phyloP scores from a whole-genome alignment of 2,113 vertebrate species.

The Eublepharis macularius region DNA sequence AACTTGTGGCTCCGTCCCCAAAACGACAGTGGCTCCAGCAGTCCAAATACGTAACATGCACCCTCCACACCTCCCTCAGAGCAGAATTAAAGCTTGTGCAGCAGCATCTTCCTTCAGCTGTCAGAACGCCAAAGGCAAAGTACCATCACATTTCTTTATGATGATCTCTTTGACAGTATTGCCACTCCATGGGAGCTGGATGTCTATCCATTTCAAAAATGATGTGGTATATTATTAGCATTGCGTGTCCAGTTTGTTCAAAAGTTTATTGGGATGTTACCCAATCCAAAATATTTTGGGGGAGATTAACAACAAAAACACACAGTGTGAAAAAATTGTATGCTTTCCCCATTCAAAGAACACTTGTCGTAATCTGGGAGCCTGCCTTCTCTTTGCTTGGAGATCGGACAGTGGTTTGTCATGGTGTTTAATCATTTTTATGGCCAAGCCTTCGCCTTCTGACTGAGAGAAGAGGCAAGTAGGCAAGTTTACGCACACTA shows the following conservation, averaged over 20 bases:
- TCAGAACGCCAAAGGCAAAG: constrained; percentile 1
- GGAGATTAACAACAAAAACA: background rate
- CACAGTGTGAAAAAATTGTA: background rate
- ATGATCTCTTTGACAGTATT: background rate
- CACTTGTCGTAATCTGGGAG: background rate
- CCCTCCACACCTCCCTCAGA: background rate
- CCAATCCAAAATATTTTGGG: background rate
- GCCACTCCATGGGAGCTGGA: background rate
- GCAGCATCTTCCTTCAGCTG: background rate
- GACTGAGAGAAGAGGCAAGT: constrained; percentile 19
- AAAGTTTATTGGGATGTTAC: background rate
- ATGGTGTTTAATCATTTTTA: constrained; percentile 30
- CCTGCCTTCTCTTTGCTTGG: background rate
- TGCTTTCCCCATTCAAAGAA: background rate
- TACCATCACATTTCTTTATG: background rate
- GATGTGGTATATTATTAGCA: no score
- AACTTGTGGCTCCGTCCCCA: no score
- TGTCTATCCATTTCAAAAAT: background rate
- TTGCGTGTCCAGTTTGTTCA: background rate
- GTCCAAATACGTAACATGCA: no score
- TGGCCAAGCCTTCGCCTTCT: background rate
- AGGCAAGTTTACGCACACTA: constrained; percentile 26
- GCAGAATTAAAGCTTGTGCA: background rate
- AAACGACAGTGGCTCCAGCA: no score
- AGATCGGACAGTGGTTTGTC: background rate